Evolutionary conservation across 2,888 invertebrate species (phyloP).

Genomic region (Drosophila atripex): DNA sequence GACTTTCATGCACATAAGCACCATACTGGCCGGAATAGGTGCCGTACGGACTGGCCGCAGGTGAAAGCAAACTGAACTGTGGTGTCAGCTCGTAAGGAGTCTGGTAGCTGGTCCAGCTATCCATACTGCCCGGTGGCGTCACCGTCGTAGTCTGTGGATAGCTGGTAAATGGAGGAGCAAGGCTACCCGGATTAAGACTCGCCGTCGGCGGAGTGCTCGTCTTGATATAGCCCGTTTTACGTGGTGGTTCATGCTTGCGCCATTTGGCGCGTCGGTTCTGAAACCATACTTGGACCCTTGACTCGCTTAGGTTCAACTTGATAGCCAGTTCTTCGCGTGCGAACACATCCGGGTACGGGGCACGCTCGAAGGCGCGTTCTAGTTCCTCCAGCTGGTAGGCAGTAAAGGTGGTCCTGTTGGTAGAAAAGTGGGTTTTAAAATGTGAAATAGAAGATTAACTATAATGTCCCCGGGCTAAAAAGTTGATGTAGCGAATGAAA

Average conservation of each 20-base stretch:
- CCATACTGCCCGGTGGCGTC: slow-evolving; percentile 87
- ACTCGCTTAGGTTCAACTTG: slow-evolving; percentile 94
- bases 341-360: slow-evolving; percentile 98
- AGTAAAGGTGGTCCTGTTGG: slow-evolving; percentile 95
- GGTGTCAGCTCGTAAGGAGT: slow-evolving; percentile 91
- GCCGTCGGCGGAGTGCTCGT: slow-evolving; percentile 88
- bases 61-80: slow-evolving; percentile 89
- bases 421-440: not conserved
- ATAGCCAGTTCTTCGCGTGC: slow-evolving; percentile 96
- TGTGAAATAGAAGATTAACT: not conserved
- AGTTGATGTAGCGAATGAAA: too few relatives aligned
- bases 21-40: slow-evolving; percentile 88
- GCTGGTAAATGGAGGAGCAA: slow-evolving; percentile 86
- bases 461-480: too few relatives aligned
- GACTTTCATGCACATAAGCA: slow-evolving; percentile 89
- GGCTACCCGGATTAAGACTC: slow-evolving; percentile 67
- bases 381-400: slow-evolving; percentile 97
- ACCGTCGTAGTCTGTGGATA: slow-evolving; percentile 87
- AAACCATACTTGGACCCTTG: slow-evolving; percentile 86
- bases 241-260: slow-evolving; percentile 96
- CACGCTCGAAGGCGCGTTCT: slow-evolving; percentile 96
- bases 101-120: slow-evolving; percentile 91
- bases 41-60: slow-evolving; percentile 88
- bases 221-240: slow-evolving; percentile 92
- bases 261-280: slow-evolving; percentile 95